Percentiles rank a stretch among this genome's conserved stretches.
These are phyloP conservation scores for Hormaphis cornu DNA, from an alignment of 1,140 invertebrate genomes.

Conservation along the genomic window DNA sequence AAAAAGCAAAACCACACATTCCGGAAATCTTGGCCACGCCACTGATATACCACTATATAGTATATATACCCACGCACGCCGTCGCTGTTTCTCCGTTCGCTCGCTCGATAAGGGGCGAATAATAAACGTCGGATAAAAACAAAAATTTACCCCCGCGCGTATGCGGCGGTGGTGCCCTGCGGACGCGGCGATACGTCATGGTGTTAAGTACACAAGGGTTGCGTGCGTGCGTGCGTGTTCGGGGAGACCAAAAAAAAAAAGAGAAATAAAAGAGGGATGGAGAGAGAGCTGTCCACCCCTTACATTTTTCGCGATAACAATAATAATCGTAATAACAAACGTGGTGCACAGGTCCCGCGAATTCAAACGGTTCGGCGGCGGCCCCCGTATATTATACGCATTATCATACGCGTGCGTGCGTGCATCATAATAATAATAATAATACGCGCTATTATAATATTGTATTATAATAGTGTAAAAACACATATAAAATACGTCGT, in stretches of 20 bases:
- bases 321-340: constrained; percentile 30
- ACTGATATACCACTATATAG: background rate
- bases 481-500: background rate
- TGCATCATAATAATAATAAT: too few relatives aligned
- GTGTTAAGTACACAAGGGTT: constrained; percentile 30
- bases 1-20: too few relatives aligned
- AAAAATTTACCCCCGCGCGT: background rate
- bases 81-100: background rate
- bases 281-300: constrained; percentile 14
- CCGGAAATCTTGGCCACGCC: too few relatives aligned
- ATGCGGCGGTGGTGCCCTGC: background rate
- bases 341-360: constrained; percentile 27
- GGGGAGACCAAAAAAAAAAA: background rate
- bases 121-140: constrained; percentile 29
- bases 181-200: constrained; percentile 29
- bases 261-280: too few relatives aligned
- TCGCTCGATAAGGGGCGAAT: constrained; percentile 12
- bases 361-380: too few relatives aligned
- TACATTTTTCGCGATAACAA: constrained; percentile 26
- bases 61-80: background rate
- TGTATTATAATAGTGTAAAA: background rate
- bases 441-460: too few relatives aligned
- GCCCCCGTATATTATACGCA: too few relatives aligned
- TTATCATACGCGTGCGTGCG: too few relatives aligned
- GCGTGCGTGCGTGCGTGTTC: too few relatives aligned